Evolutionary conservation across 2,888 invertebrate species (phyloP).

Genomic region (Aspidiotus rigidus): DNA sequence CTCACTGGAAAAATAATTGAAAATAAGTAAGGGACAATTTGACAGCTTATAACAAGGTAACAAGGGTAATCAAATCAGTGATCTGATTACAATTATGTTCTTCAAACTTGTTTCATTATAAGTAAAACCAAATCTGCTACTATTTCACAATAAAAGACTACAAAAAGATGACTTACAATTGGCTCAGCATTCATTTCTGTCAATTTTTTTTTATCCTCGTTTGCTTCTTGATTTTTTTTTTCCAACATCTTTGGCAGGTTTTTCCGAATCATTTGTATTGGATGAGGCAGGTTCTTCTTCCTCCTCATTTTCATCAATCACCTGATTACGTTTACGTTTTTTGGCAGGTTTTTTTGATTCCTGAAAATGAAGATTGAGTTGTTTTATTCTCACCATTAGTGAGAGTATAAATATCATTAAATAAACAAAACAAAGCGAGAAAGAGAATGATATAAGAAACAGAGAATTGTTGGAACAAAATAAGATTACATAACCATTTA

Average conservation of each 20-base stretch:
- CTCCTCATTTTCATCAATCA: conserved; percentile 1
- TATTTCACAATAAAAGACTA: neutral
- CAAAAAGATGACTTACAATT: conserved; percentile 11
- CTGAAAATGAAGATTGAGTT: neutral
- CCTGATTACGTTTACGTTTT: conserved; percentile 25
- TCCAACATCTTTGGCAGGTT: conserved; percentile 21
- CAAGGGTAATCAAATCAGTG: no score
- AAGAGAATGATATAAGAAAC: no score
- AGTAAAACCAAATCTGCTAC: neutral
- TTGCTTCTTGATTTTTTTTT: conserved; percentile 9
- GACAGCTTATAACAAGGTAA: no score
- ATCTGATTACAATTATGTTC: neutral
- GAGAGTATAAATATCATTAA: no score
- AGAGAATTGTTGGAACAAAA: no score
- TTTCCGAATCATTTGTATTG: conserved; percentile 7
- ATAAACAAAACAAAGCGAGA: no score
- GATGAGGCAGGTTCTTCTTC: neutral
- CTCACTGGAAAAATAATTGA: no score
- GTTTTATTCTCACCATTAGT: no score
- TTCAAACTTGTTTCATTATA: neutral
- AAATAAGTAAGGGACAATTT: no score
- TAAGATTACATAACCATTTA: no score
- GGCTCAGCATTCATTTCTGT: conserved; percentile 5
- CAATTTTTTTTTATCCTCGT: neutral
- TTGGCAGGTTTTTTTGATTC: conserved; percentile 9